Percentiles rank a stretch among this genome's conserved stretches.
phyloP scores from a whole-genome alignment of 2,797 vertebrate genomes.

The Momotus momota region DNA sequence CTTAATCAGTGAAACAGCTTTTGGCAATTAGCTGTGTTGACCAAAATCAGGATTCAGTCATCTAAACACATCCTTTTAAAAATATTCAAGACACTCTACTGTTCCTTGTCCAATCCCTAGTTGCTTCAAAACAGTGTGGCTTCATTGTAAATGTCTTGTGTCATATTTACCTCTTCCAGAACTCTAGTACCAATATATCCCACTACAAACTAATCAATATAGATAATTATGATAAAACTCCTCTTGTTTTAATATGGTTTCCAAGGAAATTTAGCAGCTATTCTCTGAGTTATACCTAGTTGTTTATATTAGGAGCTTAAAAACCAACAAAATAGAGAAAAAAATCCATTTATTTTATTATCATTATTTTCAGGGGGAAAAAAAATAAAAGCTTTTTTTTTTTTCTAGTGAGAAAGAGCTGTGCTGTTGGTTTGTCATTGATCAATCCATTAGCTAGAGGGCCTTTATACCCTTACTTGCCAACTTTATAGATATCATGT shows the following conservation, averaged over 20 bases:
- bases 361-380: not conserved
- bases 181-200: not conserved
- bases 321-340: not conserved
- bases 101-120: not conserved
- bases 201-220: not conserved
- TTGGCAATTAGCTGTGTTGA: not conserved
- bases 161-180: not conserved
- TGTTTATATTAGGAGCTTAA: not conserved
- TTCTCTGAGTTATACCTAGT: not conserved
- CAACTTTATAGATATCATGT: not conserved
- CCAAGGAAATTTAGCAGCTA: not conserved
- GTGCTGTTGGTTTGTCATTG: not conserved
- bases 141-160: not conserved
- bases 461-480: not conserved
- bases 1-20: not conserved
- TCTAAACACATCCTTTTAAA: not conserved
- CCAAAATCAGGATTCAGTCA: not conserved
- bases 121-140: not conserved
- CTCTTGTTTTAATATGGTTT: not conserved
- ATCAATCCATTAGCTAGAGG: not conserved
- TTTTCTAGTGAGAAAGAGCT: not conserved
- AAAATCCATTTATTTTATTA: not conserved
- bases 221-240: rapidly evolving
- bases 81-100: not conserved
- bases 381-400: not conserved